These are phyloP conservation scores for Stegana nigrithorax DNA, from an alignment of 2,888 invertebrate species.

Conservation along the genomic window DNA sequence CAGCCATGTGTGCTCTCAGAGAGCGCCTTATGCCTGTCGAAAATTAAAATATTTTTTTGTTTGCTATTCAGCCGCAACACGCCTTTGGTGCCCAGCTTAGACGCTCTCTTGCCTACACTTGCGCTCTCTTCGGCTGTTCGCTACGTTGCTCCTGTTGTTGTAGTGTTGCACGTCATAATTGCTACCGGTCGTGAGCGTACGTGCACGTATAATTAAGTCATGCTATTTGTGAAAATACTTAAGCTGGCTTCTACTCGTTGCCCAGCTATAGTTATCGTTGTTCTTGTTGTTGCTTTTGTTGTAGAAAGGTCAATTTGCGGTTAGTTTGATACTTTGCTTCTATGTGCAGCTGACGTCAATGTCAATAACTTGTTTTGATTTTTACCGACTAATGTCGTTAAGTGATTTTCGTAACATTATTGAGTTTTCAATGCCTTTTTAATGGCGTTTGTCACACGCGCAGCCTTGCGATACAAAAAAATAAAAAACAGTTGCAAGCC, in stretches of 20 bases:
- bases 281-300: neutral
- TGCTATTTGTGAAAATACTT: slow-evolving; percentile 17
- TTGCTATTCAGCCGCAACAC: too few relatives aligned
- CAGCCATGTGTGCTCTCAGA: too few relatives aligned
- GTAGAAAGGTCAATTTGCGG: too few relatives aligned
- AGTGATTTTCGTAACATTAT: neutral
- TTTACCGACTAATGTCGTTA: too few relatives aligned
- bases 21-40: too few relatives aligned
- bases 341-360: slow-evolving; percentile 9
- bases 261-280: neutral
- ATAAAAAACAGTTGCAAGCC: slow-evolving; percentile 5
- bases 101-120: neutral
- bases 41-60: too few relatives aligned
- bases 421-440: too few relatives aligned
- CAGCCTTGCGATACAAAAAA: neutral
- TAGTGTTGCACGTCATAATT: slow-evolving; percentile 57
- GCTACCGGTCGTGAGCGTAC: slow-evolving; percentile 51
- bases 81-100: too few relatives aligned
- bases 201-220: slow-evolving; percentile 56
- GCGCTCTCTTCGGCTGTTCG: neutral
- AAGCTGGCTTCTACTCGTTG: neutral
- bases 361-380: neutral
- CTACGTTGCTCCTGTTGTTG: slow-evolving; percentile 27
- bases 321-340: too few relatives aligned
- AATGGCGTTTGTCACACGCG: neutral